phyloP scores from a whole-genome alignment of 2,113 vertebrate genomes.

The Regulus satrapa region DNA sequence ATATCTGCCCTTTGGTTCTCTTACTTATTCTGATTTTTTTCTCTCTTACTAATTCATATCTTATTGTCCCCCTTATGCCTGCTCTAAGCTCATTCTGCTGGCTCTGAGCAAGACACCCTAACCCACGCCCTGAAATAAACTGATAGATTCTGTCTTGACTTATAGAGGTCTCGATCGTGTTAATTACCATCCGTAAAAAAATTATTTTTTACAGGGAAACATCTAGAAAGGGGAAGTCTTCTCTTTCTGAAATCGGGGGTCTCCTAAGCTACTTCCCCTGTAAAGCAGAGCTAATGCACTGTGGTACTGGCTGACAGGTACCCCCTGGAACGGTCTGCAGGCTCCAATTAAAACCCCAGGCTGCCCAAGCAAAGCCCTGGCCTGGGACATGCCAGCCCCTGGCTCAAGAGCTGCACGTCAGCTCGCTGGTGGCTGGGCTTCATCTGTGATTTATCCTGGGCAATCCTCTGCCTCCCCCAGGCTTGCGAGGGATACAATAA shows the following conservation, averaged over 20 bases:
- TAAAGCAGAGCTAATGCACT: background rate
- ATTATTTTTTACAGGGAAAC: no score
- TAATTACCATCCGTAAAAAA: no score
- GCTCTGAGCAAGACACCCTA: no score
- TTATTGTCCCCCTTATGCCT: no score
- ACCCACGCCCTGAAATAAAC: no score
- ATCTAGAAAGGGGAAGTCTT: background rate
- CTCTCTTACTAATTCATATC: no score
- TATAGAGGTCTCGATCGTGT: no score
- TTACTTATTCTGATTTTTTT: no score
- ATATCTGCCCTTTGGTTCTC: no score
- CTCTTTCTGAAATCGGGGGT: background rate
- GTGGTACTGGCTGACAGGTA: rapidly evolving
- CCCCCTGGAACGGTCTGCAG: background rate
- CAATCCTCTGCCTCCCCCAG: background rate
- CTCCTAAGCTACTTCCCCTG: background rate
- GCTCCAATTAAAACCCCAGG: background rate
- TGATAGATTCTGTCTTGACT: no score
- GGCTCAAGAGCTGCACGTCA: background rate
- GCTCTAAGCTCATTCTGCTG: no score
- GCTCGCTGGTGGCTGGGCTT: background rate
- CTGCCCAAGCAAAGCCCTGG: background rate
- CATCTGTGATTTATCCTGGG: background rate
- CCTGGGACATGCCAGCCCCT: background rate
- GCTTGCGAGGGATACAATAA: background rate